Evolutionary conservation across 2,113 vertebrate genomes (phyloP).

Genomic region (Sinocyclocheilus grahami): DNA sequence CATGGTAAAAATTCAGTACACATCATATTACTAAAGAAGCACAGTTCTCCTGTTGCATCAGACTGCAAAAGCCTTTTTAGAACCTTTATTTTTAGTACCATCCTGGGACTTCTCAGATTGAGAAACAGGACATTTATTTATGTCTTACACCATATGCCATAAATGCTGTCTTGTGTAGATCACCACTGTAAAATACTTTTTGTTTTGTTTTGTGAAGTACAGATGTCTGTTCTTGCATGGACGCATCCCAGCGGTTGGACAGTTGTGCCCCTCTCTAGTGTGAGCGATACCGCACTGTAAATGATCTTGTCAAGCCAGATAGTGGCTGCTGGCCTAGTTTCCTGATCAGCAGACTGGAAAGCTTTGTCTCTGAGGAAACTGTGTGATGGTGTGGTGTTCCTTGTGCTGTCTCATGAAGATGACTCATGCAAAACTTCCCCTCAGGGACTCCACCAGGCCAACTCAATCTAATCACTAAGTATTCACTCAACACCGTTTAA

Average conservation of each 20-base stretch:
- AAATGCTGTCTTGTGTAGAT: background rate
- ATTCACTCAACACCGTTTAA: background rate
- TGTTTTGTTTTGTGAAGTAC: constrained; percentile 2
- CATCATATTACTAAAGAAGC: background rate
- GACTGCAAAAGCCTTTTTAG: background rate
- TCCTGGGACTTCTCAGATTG: constrained; percentile 8
- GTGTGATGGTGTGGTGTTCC: constrained; percentile 15
- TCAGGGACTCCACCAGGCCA: constrained; percentile 16
- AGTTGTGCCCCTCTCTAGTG: background rate
- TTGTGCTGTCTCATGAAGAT: constrained; percentile 32
- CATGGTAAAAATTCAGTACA: background rate
- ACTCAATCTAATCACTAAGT: background rate
- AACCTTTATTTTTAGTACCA: constrained; percentile 1
- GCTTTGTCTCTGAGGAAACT: constrained; percentile 33
- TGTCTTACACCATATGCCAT: background rate
- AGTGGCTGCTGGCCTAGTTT: constrained; percentile 31
- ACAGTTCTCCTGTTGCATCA: background rate
- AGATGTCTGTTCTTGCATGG: background rate
- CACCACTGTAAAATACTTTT: background rate
- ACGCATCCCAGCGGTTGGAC: background rate
- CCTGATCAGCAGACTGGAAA: constrained; percentile 39
- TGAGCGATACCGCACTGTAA: constrained; percentile 10
- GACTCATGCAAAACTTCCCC: constrained; percentile 27
- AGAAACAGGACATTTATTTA: background rate
- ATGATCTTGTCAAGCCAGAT: constrained; percentile 26